A percentile compares a stretch with the other conserved stretches of the same genome.
Conservation (phyloP, 2,797 vertebrate genomes). For the Manis pentadactyla region DNA sequence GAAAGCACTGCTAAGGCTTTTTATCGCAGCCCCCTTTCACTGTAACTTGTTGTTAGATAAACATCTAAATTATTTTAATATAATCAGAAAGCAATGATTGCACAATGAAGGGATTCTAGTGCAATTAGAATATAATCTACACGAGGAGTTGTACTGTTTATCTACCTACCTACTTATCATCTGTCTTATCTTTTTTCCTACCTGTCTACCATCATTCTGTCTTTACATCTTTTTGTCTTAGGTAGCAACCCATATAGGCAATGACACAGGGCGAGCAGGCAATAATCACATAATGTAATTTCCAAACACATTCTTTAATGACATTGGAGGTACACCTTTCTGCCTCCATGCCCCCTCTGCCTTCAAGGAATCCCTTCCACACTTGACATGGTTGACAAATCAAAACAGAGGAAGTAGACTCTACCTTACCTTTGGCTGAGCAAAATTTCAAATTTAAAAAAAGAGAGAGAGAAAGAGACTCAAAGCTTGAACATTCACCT, state of each 20-base stretch:
- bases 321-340: not conserved
- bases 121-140: not conserved
- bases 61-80: conserved; percentile 14
- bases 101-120: not conserved
- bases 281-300: not conserved
- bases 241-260: not conserved
- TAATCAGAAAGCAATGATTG: not conserved
- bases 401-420: not conserved
- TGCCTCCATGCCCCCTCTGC: not conserved
- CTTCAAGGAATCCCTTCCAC: not conserved
- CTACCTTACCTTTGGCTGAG: not conserved
- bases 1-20: not conserved
- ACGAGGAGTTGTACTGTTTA: not conserved
- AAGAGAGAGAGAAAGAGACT: not conserved
- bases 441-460: not conserved
- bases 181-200: not conserved
- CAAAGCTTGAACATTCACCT: not conserved
- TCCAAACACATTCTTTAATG: not conserved
- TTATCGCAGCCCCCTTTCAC: not conserved
- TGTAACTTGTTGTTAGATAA: not conserved
- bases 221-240: not conserved
- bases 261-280: not conserved
- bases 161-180: not conserved
- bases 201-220: not conserved
- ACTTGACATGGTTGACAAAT: not conserved